A percentile compares a stretch with the other conserved stretches of the same genome.
Conservation (phyloP, 2,113 vertebrate species). For the Larimichthys polyactis region DNA sequence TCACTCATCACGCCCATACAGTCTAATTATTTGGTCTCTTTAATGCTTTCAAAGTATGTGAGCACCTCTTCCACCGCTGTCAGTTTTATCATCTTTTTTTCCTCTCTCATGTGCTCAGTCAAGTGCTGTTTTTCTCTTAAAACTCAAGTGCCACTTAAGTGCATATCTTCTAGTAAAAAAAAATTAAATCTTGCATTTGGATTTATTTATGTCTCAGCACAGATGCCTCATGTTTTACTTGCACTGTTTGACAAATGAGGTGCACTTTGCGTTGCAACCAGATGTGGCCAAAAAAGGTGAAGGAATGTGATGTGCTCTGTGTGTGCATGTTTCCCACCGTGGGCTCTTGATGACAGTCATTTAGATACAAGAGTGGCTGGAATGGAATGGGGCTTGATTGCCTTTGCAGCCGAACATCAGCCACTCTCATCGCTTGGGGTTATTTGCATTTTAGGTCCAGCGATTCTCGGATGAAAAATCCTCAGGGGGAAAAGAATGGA, state of each 20-base stretch:
- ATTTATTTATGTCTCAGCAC: slow-evolving; percentile 19
- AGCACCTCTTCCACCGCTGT: not conserved
- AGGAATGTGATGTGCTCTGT: slow-evolving; percentile 50
- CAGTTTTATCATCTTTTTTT: not conserved
- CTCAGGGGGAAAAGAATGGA: slow-evolving; percentile 30
- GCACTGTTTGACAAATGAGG: slow-evolving; percentile 29
- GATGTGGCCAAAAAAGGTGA: slow-evolving; percentile 70
- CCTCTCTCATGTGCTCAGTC: not conserved
- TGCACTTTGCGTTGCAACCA: slow-evolving; percentile 25
- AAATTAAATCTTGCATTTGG: not conserved
- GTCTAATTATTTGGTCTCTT: not conserved
- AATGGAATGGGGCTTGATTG: slow-evolving; percentile 51
- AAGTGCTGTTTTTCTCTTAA: not conserved
- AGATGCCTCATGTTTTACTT: slow-evolving; percentile 7
- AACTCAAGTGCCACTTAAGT: not conserved
- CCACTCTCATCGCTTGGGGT: slow-evolving; percentile 19
- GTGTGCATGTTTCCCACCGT: slow-evolving; percentile 1
- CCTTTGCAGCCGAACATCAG: slow-evolving; percentile 49
- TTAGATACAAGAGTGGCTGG: slow-evolving; percentile 53
- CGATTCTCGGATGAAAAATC: slow-evolving; percentile 39
- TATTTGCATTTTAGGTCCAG: slow-evolving; percentile 57
- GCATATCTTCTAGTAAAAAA: not conserved
- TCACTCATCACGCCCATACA: not conserved
- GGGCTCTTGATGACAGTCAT: slow-evolving; percentile 53
- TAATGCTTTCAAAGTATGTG: not conserved